Conservation (phyloP, 92 coral and sea anemone species). For the Epizoanthus fatuus region DNA sequence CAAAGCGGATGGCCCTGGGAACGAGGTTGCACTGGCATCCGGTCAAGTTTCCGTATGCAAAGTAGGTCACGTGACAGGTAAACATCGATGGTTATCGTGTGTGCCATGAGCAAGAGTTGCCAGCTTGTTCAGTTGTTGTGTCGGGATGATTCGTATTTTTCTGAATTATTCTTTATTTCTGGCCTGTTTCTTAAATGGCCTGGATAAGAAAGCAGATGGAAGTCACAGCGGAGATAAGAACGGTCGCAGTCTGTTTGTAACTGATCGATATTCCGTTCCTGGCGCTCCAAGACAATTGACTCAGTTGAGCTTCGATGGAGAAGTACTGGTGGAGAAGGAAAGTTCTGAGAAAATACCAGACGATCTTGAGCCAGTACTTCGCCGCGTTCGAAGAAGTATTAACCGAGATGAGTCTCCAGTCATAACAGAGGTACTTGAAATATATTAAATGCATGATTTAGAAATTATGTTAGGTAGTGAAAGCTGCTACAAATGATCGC, state of each 20-base stretch:
- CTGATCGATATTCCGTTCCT: constrained; percentile 73
- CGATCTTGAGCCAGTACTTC: constrained; percentile 42
- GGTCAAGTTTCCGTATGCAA: too few species aligned
- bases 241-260: constrained; percentile 75
- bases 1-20: too few species aligned
- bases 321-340: neutral
- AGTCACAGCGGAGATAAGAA: constrained; percentile 6
- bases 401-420: constrained; percentile 69
- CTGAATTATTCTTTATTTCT: constrained; percentile 10
- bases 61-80: constrained; percentile 5
- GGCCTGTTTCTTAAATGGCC: constrained; percentile 25
- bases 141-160: constrained; percentile 17
- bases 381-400: constrained; percentile 73
- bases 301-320: constrained; percentile 42
- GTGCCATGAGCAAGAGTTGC: neutral
- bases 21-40: too few species aligned
- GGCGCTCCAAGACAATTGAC: constrained; percentile 77
- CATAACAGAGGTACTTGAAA: constrained; percentile 56
- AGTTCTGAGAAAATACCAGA: constrained; percentile 31
- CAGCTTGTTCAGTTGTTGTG: too few species aligned
- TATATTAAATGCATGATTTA: neutral
- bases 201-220: constrained; percentile 25
- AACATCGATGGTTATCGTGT: neutral
- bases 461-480: neutral
- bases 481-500: neutral